Percentiles rank a stretch among this genome's conserved stretches.
Conservation (phyloP, 2,888 invertebrate genomes). For the Danaus chrysippus region DNA sequence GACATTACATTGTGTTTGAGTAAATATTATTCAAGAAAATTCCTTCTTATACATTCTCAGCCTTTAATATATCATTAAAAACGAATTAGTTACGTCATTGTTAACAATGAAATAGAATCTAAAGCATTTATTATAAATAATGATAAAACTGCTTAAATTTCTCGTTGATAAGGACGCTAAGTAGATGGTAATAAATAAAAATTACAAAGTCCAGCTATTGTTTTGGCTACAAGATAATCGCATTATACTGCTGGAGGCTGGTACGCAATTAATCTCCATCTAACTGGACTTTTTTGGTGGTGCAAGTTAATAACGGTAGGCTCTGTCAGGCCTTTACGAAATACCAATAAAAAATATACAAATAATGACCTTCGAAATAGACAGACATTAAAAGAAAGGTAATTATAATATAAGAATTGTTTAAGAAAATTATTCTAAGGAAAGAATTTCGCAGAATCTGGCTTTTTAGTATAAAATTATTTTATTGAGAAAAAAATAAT, state of each 20-base stretch:
- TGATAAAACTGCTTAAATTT: slow-evolving; percentile 4
- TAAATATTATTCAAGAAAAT: background rate
- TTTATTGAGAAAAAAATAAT: no score
- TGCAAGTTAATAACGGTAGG: slow-evolving; percentile 29
- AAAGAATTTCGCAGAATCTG: no score
- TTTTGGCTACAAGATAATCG: slow-evolving; percentile 70
- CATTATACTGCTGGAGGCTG: slow-evolving; percentile 60
- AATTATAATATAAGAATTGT: no score
- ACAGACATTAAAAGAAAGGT: no score
- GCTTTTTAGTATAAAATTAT: no score
- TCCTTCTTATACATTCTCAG: no score
- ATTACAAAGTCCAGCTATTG: slow-evolving; percentile 47
- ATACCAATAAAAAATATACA: background rate
- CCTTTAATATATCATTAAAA: background rate
- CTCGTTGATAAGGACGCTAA: slow-evolving; percentile 23
- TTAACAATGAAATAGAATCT: no score
- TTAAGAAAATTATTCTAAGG: no score
- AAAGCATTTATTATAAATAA: no score
- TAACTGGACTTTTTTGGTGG: slow-evolving; percentile 39
- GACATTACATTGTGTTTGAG: background rate
- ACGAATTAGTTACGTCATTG: background rate
- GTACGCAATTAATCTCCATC: slow-evolving; percentile 59
- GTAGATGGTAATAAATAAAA: slow-evolving; percentile 44
- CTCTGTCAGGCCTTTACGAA: slow-evolving; percentile 2
- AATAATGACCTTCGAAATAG: no score